A percentile compares a stretch with the other conserved stretches of the same genome.
Conservation (phyloP, 2,797 vertebrate species). For the Apogon hyalosoma region DNA sequence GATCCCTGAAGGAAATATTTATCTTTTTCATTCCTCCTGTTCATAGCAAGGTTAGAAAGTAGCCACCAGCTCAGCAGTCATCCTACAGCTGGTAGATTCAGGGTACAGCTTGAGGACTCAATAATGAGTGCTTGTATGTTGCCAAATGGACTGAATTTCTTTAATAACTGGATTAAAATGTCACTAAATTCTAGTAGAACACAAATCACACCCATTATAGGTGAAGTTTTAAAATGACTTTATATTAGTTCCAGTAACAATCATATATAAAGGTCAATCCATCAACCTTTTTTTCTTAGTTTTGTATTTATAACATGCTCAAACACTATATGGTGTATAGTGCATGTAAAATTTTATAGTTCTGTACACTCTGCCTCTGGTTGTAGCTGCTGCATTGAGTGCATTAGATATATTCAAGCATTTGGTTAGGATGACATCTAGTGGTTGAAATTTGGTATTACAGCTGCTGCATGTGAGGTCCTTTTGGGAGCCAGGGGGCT, state of each 20-base stretch:
- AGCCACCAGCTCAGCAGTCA: constrained; percentile 3
- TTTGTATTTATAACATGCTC: neutral
- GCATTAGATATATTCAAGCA: neutral
- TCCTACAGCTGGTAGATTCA: constrained; percentile 12
- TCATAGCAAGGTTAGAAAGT: constrained; percentile 41
- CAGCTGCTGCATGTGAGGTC: neutral
- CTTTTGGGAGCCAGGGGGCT: accelerated
- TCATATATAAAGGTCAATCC: neutral
- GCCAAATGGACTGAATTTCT: neutral
- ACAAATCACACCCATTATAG: neutral
- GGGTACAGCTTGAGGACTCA: constrained; percentile 10
- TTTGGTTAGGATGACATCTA: constrained; percentile 56
- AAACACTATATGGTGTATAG: neutral
- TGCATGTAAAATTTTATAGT: neutral
- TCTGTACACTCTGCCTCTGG: neutral
- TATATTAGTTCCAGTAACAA: neutral
- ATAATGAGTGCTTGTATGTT: neutral
- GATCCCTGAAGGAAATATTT: constrained; percentile 42
- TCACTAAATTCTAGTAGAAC: neutral
- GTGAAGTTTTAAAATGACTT: neutral
- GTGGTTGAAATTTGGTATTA: constrained; percentile 38
- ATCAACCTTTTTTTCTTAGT: neutral
- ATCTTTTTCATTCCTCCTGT: constrained; percentile 24
- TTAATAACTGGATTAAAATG: neutral
- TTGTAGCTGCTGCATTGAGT: neutral